A percentile compares a stretch with the other conserved stretches of the same genome.
phyloP scores from a whole-genome alignment of 2,888 invertebrate genomes.

The Dryococelus australis region DNA sequence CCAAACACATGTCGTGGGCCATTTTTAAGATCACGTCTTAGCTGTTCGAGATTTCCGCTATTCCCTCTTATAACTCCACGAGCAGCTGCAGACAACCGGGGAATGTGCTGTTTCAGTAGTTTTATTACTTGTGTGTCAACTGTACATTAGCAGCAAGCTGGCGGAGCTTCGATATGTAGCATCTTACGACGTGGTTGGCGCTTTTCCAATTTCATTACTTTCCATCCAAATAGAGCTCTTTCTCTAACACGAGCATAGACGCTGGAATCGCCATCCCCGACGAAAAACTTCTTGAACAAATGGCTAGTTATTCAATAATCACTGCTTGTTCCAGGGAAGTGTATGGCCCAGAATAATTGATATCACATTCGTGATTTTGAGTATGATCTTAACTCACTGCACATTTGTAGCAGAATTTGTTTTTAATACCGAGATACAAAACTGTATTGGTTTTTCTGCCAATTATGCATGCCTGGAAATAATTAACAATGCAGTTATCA shows the following conservation, averaged over 20 bases:
- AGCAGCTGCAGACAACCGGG: slow-evolving; percentile 1
- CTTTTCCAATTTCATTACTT: neutral
- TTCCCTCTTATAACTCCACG: neutral
- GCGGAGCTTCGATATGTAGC: neutral
- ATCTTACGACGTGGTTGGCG: neutral
- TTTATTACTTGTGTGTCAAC: neutral
- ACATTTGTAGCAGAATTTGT: slow-evolving; percentile 16
- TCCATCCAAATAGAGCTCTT: neutral
- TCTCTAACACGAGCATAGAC: neutral
- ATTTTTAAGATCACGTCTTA: neutral
- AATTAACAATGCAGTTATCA: too few species aligned
- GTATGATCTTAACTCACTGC: neutral
- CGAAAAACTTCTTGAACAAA: neutral
- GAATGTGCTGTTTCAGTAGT: neutral
- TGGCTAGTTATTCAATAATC: neutral
- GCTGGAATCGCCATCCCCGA: neutral
- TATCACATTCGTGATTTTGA: neutral
- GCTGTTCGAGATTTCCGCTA: neutral
- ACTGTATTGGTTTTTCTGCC: neutral
- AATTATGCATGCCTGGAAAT: neutral
- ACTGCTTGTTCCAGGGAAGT: neutral
- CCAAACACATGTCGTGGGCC: neutral
- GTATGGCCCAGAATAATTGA: neutral
- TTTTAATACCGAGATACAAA: neutral
- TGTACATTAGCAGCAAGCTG: neutral